Conservation (phyloP, 1,140 invertebrate species). For the Antheraea pernyi region DNA sequence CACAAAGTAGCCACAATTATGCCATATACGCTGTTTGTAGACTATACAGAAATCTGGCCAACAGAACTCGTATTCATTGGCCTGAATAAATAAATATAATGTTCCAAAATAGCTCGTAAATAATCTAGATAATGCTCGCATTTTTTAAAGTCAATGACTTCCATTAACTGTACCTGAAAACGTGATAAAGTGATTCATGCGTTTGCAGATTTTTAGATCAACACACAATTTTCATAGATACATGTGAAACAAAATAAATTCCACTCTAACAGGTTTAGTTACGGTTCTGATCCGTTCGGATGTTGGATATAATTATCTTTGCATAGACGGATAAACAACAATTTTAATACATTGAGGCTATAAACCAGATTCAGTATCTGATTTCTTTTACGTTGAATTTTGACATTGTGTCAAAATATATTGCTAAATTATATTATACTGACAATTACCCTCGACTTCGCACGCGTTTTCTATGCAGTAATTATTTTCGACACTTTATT, state of each 20-base stretch:
- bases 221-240: background rate
- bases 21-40: too few species aligned
- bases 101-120: background rate
- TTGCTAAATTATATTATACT: background rate
- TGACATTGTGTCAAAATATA: background rate
- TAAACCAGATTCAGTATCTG: background rate
- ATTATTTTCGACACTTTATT: too few species aligned
- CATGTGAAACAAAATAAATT: background rate
- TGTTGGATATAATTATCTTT: background rate
- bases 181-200: slow-evolving; percentile 6
- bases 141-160: slow-evolving; percentile 1
- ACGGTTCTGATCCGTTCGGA: background rate
- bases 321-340: background rate
- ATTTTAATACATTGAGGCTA: background rate
- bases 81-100: too few species aligned
- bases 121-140: slow-evolving; percentile 1
- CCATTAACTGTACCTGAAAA: background rate
- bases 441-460: too few species aligned
- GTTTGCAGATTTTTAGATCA: background rate
- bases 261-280: background rate
- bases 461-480: too few species aligned
- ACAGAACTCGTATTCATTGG: too few species aligned
- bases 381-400: background rate
- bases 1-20: too few species aligned
- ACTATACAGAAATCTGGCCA: too few species aligned